A percentile compares a stretch with the other conserved stretches of the same genome.
Evolutionary conservation across 2,888 invertebrate genomes (phyloP).

Genomic region (Dicyrtoma fusca): DNA sequence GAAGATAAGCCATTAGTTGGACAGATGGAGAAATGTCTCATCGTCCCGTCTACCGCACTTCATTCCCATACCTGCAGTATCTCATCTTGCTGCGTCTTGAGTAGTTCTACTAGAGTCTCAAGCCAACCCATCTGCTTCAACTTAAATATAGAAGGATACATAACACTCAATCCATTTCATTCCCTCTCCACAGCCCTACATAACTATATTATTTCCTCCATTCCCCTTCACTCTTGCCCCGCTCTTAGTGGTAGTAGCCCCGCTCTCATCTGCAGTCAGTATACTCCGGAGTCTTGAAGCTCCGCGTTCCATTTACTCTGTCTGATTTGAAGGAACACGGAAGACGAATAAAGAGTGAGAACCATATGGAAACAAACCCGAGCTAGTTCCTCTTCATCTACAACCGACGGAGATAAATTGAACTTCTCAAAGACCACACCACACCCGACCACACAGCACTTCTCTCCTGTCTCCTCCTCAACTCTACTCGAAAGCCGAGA

Average conservation of each 20-base stretch:
- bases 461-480: not conserved
- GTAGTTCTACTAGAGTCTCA: slow-evolving; percentile 1
- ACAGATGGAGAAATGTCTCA: slow-evolving; percentile 35
- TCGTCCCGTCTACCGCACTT: slow-evolving; percentile 29
- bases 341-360: not conserved
- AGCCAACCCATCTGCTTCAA: slow-evolving; percentile 18
- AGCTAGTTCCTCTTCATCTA: slow-evolving; percentile 8
- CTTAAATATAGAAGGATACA: not conserved
- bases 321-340: not conserved
- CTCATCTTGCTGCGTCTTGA: slow-evolving; percentile 16
- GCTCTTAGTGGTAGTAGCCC: no score
- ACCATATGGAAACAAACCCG: slow-evolving; percentile 13
- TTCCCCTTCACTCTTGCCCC: no score
- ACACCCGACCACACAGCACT: not conserved
- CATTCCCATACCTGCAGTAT: slow-evolving; percentile 30
- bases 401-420: slow-evolving; percentile 30
- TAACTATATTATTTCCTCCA: not conserved
- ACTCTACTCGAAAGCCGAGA: not conserved
- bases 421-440: slow-evolving; percentile 13
- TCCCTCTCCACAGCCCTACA: not conserved
- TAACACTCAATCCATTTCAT: slow-evolving; percentile 9
- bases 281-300: no score
- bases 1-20: slow-evolving; percentile 35
- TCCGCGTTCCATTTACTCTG: no score
- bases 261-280: no score